These are phyloP conservation scores for Mythimna loreyi DNA, from an alignment of 2,888 invertebrate genomes.

Conservation along the genomic window DNA sequence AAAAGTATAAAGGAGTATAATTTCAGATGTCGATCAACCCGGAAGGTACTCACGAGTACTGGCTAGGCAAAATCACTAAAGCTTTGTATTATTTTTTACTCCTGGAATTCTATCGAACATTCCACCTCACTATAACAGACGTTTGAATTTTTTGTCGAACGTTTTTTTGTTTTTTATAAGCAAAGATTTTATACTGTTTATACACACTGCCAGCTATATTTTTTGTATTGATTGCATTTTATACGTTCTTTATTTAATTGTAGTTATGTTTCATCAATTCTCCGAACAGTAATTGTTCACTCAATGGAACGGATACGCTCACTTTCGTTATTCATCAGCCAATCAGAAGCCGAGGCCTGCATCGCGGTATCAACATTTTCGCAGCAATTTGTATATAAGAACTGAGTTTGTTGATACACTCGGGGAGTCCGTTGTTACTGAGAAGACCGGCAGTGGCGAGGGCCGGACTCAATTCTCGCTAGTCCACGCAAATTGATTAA, in stretches of 20 bases:
- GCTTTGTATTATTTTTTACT: conserved; percentile 23
- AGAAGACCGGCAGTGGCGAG: conserved; percentile 88
- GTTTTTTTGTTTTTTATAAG: conserved; percentile 19
- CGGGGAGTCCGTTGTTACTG: conserved; percentile 88
- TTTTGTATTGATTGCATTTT: not conserved
- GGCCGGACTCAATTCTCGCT: conserved; percentile 88
- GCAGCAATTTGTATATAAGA: conserved; percentile 63
- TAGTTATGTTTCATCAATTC: conserved; percentile 34
- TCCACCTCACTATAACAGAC: not conserved
- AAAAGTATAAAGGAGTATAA: not conserved
- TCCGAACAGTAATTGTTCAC: conserved; percentile 25
- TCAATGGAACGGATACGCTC: conserved; percentile 60
- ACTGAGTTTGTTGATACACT: rapidly evolving
- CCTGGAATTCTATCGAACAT: not conserved
- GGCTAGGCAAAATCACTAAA: not conserved
- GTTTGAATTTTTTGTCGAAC: conserved; percentile 20
- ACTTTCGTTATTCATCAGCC: conserved; percentile 65
- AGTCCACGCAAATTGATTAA: conserved; percentile 75
- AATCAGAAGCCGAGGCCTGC: conserved; percentile 70
- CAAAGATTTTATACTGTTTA: conserved; percentile 1
- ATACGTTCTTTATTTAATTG: conserved; percentile 24
- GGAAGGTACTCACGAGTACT: not conserved
- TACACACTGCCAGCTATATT: not conserved
- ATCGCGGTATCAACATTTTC: conserved; percentile 78
- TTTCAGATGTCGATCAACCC: conserved; percentile 1